Base-by-base conservation (phyloP, 2,113 vertebrate genomes). In the Protobothrops mucrosquamatus region DNA sequence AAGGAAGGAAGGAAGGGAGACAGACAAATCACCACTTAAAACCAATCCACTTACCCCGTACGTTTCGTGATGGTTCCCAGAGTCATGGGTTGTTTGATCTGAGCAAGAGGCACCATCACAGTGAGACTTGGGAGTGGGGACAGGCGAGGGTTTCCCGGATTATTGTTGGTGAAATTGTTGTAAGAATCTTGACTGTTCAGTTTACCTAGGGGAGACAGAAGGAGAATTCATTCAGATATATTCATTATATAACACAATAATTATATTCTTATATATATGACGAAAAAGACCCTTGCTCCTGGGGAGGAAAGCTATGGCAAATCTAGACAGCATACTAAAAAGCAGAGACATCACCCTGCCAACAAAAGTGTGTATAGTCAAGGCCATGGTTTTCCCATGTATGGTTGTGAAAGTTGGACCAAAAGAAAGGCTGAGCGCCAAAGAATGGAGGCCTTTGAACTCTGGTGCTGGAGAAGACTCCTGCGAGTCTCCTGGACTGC, bases 11-110 rank as follows among this genome's bases (percentile, higher is more conserved):
- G 26, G 26, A 0, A 69, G 12, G 4, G 0, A 22, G 23, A 59
- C 0, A 26, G 14, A 12, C 23, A 11, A 22, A 52, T n/a, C 15
- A 2, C 14, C 11, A 22, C 51, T 51, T 69, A 85, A 26, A 85
- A 18, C 3, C 3, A 1, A 1, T 29, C 22, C 89, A 94, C 98
- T 98, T 98, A 99, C 99, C 99, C 99, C 1, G 98, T 98, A 86
- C 99, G 98, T 93, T 99, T 99, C 93, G 99, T 99, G 98, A 99
- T 99, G 97, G 99, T 99, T 91, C 99, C 99, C 87, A 99, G 96
- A 18, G 99, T 99, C 98, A 99, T 98, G 90, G 99, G 99, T 96
- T 99, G 99, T 74, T 99, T 99, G 98, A 99, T 99, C 94, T 99
- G 99, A 86, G 98, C 99, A 91, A 99, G 97, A 55, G 99, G 99